Evolutionary conservation across 2,113 vertebrate genomes (phyloP), one percentile per base, ranked within the genome.

Genomic region (Microcebus griseorufus): DNA sequence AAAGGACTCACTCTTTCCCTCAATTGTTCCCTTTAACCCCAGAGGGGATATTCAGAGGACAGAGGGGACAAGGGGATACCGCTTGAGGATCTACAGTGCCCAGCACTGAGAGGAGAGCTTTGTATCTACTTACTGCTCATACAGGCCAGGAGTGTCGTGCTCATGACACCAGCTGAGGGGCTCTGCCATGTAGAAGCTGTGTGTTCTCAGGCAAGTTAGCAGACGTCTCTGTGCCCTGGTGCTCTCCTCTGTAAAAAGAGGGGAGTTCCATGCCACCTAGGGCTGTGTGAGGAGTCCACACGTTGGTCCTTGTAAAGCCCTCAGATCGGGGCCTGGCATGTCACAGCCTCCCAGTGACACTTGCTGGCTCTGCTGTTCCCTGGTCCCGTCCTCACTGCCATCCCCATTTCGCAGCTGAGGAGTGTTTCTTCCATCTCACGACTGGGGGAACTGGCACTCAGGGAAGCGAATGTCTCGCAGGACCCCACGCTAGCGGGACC

Each of bases 11-110:
- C 16, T 37, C 34, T 75, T 22, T 53, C 87, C 55, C 64, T 75
- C 48, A 2, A 0, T 12, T 22, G 32, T 67, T 27, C 34, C 42
- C 53, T 89, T 70, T 23, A 48, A 64, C 18, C 8, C 70, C 25
- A 8, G 42, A 18, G 60, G 65, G 42, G 42, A 65, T 32, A 32
- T 27, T 60, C 11, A 17, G 80, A 34, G 73, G 20, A 67, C 0
- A 48, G 4, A 34, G 12, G 34, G n/a, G 29, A n/a, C 0, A 0
- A 4, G 27, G 29, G 22, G 16, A 27, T 9, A 42, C 16, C 12
- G 39, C 5, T 1, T 18, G 32, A 78, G 51, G 51, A 34, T 79
- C 76, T 62, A 4, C 7, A 2, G 37, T 39, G 27, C 12, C 60
- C 39, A 42, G 45, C 53, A 23, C 22, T 9, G 45, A 13, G n/a